phyloP scores from a whole-genome alignment of 2,797 vertebrate genomes.

The Nannoperca obscura region DNA sequence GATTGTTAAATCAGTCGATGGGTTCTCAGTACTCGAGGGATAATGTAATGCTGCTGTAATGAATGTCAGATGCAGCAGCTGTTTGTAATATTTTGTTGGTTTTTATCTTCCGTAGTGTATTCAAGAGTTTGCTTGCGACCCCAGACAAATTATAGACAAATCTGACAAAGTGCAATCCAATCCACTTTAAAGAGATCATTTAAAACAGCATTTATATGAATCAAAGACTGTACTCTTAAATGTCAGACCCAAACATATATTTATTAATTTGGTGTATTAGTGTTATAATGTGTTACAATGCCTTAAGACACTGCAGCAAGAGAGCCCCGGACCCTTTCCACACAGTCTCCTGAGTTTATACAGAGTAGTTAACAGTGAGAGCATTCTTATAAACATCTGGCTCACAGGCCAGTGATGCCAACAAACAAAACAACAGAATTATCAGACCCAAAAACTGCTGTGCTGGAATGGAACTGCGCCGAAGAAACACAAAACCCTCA shows the following conservation, averaged over 20 bases:
- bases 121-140: conserved; percentile 16
- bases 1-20: not conserved
- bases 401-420: conserved; percentile 66
- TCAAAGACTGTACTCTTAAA: conserved; percentile 27
- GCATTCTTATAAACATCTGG: conserved; percentile 78
- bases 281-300: conserved; percentile 57
- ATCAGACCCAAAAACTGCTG: conserved; percentile 61
- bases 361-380: conserved; percentile 65
- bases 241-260: conserved; percentile 43
- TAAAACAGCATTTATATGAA: conserved; percentile 28
- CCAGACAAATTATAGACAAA: conserved; percentile 1
- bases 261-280: conserved; percentile 67
- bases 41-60: not conserved
- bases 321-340: conserved; percentile 57
- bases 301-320: conserved; percentile 49
- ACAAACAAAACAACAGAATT: conserved; percentile 71
- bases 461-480: conserved; percentile 50
- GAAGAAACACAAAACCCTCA: conserved; percentile 59
- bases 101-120: not conserved
- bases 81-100: conserved; percentile 13
- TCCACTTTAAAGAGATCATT: conserved; percentile 25
- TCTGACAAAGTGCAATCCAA: conserved; percentile 6
- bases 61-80: not conserved
- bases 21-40: not conserved
- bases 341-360: conserved; percentile 71